Evolutionary conservation across 2,113 vertebrate genomes (phyloP).

Genomic region (Serilophus lunatus): DNA sequence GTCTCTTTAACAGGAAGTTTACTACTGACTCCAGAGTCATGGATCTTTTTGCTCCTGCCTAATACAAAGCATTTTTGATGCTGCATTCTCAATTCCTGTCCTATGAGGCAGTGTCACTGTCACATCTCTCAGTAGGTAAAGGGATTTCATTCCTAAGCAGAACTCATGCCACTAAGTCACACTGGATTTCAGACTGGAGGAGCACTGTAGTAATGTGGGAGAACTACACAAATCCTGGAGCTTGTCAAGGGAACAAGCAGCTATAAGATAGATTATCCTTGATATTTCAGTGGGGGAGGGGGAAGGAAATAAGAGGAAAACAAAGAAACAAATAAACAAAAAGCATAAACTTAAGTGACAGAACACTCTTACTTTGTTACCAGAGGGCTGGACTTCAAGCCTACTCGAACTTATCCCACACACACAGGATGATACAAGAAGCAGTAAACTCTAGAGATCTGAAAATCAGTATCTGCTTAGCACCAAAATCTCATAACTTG

Average conservation of each 20-base stretch:
- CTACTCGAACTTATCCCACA: not conserved
- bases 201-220: not conserved
- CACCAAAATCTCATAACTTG: not conserved
- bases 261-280: not conserved
- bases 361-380: not conserved
- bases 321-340: not conserved
- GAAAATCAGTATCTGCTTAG: not conserved
- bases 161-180: not conserved
- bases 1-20: not conserved
- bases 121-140: not conserved
- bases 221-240: not conserved
- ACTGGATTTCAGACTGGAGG: not conserved
- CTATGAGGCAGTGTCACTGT: not conserved
- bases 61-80: not conserved
- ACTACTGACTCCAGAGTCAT: not conserved
- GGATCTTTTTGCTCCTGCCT: not conserved
- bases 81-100: not conserved
- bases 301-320: not conserved
- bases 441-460: not conserved
- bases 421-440: not conserved
- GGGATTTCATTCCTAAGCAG: not conserved
- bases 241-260: not conserved
- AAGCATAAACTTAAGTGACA: not conserved
- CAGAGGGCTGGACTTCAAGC: not conserved
- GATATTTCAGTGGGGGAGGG: fast-evolving